Percentiles rank a stretch among this genome's conserved stretches.
These are phyloP conservation scores for Dipus sagitta DNA, from an alignment of 2,797 vertebrate species.

Conservation along the genomic window DNA sequence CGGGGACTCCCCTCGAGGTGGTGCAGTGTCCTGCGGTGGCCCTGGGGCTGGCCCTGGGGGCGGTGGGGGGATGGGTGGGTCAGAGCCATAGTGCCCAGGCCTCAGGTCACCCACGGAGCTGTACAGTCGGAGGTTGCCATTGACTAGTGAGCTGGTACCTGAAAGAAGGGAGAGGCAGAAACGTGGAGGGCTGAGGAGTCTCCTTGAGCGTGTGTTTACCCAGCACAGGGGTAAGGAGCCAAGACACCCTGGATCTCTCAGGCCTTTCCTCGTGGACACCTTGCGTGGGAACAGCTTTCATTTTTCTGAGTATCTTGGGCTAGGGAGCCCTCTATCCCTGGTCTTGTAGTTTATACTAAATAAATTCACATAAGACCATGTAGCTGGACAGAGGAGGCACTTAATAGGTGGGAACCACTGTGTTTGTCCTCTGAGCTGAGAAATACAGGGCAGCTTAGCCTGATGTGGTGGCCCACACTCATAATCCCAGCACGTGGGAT, in stretches of 20 bases:
- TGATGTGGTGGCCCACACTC: neutral
- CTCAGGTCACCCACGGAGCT: slow-evolving; percentile 89
- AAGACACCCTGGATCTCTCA: neutral
- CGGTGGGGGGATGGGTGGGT: slow-evolving; percentile 86
- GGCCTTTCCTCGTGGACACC: neutral
- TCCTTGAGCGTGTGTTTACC: neutral
- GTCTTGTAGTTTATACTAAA: neutral
- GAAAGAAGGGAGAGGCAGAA: slow-evolving; percentile 46
- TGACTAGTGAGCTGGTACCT: slow-evolving; percentile 85
- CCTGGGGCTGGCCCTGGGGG: slow-evolving; percentile 84
- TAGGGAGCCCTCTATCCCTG: neutral
- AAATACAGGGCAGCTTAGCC: neutral
- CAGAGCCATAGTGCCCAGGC: slow-evolving; percentile 80
- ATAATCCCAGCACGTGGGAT: neutral
- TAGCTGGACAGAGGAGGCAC: neutral
- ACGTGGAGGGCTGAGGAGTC: neutral
- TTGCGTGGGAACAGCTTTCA: neutral
- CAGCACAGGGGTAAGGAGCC: neutral
- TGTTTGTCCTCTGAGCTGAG: neutral
- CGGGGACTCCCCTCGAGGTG: neutral
- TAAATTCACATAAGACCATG: neutral
- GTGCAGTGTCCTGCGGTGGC: slow-evolving; percentile 38
- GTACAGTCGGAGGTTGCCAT: slow-evolving; percentile 87
- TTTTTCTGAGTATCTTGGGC: no score
- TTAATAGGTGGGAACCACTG: neutral